Evolutionary conservation across 1,140 invertebrate genomes (phyloP).

Genomic region (Bombus pyrosoma): DNA sequence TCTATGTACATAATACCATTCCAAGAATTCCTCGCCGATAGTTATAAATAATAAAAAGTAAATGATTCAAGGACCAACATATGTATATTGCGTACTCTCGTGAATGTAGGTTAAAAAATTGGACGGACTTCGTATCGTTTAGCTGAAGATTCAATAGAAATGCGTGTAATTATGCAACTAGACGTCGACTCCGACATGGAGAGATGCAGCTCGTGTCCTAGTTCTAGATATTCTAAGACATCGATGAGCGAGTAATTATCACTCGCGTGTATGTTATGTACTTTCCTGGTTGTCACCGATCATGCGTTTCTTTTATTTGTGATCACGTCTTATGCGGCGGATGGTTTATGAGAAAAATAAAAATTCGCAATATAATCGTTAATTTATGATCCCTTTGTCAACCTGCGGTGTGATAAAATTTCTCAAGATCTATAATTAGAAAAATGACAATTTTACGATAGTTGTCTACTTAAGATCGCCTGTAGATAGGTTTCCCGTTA

Average conservation of each 20-base stretch:
- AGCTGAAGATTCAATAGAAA: background rate
- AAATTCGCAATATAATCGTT: background rate
- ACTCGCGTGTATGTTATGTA: background rate
- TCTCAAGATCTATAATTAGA: too few species aligned
- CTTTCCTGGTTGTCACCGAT: background rate
- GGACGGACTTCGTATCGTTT: slow-evolving; percentile 12
- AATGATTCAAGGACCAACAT: too few species aligned
- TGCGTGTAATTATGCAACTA: background rate
- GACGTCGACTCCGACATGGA: background rate
- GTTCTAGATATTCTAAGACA: background rate
- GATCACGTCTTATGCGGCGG: too few species aligned
- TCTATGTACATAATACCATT: background rate
- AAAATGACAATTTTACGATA: too few species aligned
- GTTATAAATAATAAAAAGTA: too few species aligned
- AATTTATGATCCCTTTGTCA: background rate
- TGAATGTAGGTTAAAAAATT: slow-evolving; percentile 26
- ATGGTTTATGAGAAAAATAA: background rate
- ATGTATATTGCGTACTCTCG: background rate
- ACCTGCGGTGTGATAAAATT: background rate
- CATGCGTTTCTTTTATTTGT: background rate
- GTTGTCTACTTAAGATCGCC: background rate
- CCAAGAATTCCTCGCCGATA: background rate
- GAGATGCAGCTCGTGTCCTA: background rate
- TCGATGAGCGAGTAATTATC: slow-evolving; percentile 2
- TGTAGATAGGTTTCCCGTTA: background rate